Evolutionary conservation across 2,888 invertebrate species (phyloP).

Genomic region (Hemicrepidius hirtus): DNA sequence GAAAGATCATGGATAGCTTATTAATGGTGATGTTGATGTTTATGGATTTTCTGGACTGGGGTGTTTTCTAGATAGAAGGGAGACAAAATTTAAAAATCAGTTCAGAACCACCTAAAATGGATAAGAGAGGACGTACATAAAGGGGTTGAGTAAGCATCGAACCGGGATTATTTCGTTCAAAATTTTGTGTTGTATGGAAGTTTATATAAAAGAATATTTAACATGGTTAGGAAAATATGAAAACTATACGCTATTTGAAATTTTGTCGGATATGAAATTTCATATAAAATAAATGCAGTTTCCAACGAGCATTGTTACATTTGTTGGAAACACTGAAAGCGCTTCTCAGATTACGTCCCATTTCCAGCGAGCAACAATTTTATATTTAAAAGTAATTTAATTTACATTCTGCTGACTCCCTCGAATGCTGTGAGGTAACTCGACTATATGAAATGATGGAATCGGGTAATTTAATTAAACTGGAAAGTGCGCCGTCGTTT

Average conservation of each 20-base stretch:
- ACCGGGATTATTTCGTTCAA: no score
- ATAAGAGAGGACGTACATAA: no score
- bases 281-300: slow-evolving; percentile 12
- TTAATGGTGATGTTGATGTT: no score
- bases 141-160: no score
- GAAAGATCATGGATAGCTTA: no score
- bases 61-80: no score
- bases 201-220: background rate
- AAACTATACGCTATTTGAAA: slow-evolving; percentile 8
- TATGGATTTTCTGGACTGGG: no score
- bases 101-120: no score
- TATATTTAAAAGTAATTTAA: slow-evolving; percentile 60
- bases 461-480: slow-evolving; percentile 64
- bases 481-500: slow-evolving; percentile 61
- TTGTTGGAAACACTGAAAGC: slow-evolving; percentile 25
- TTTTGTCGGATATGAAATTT: slow-evolving; percentile 25
- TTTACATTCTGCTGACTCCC: slow-evolving; percentile 59
- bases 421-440: slow-evolving; percentile 53
- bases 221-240: background rate
- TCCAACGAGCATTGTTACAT: slow-evolving; percentile 23
- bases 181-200: background rate
- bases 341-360: slow-evolving; percentile 27
- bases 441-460: slow-evolving; percentile 61
- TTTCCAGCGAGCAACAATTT: slow-evolving; percentile 34
- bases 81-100: no score